A percentile compares a stretch with the other conserved stretches of the same genome.
Evolutionary conservation across 2,888 invertebrate genomes (phyloP).

Genomic region (Ecliptopera silaceata): DNA sequence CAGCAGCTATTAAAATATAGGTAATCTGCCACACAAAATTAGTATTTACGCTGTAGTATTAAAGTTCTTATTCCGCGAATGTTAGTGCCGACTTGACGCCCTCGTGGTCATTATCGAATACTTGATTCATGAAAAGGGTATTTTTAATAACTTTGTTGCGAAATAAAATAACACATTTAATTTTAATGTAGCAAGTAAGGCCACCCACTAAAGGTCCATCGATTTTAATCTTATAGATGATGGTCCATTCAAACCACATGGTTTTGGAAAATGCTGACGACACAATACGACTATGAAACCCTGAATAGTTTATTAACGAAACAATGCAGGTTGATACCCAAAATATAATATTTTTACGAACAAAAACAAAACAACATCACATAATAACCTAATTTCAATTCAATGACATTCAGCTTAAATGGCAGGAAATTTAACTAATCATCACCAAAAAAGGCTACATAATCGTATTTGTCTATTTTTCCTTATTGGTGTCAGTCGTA

Average conservation of each 20-base stretch:
- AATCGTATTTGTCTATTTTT: conserved; percentile 31
- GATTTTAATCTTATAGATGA: no score
- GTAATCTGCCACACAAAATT: neutral
- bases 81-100: conserved; percentile 26
- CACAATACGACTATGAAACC: no score
- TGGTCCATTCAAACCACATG: no score
- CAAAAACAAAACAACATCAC: neutral
- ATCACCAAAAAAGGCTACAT: conserved; percentile 12
- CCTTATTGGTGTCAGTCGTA: conserved; percentile 23
- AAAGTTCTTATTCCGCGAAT: conserved; percentile 14
- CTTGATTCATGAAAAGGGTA: conserved; percentile 32
- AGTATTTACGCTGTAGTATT: neutral
- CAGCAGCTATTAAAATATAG: neutral
- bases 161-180: conserved; percentile 13
- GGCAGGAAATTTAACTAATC: conserved; percentile 20
- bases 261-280: no score
- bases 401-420: conserved; percentile 23
- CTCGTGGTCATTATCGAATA: conserved; percentile 22
- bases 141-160: conserved; percentile 25
- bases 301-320: no score
- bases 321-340: neutral
- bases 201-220: neutral
- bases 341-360: no score
- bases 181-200: neutral
- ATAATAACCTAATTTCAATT: conserved; percentile 23